phyloP scores from a whole-genome alignment of 37 sponge, comb jelly and placozoan genomes.

The Cliona cf. orientalis region DNA sequence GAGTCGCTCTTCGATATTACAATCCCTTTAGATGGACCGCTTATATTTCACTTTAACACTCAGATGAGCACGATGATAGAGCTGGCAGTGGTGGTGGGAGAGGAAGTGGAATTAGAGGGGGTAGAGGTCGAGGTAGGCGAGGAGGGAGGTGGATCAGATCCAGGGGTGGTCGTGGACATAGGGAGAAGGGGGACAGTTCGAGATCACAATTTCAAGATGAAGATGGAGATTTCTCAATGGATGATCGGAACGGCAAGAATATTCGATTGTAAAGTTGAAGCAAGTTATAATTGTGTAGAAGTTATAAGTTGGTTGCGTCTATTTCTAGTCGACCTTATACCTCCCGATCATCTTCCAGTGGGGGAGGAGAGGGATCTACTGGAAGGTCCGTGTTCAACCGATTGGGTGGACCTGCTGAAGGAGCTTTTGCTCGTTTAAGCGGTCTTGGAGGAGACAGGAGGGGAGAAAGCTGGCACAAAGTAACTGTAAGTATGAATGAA shows the following conservation, averaged over 20 bases:
- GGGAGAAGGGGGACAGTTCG: not conserved
- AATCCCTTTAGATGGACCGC: too few species aligned
- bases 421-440: not conserved
- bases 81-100: not conserved
- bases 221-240: constrained; percentile 19
- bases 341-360: constrained; percentile 4
- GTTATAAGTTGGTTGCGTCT: not conserved
- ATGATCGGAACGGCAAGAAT: not conserved
- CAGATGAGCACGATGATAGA: constrained; percentile 6
- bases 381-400: constrained; percentile 37
- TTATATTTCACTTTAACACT: too few species aligned
- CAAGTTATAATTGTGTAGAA: not conserved
- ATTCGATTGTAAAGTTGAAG: not conserved
- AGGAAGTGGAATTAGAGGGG: constrained; percentile 5
- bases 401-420: not conserved
- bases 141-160: too few species aligned
- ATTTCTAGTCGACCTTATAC: too few species aligned
- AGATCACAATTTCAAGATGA: constrained; percentile 14
- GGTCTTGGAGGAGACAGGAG: constrained; percentile 4
- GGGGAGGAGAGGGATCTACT: not conserved
- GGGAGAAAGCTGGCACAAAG: constrained; percentile 51
- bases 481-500: constrained; percentile 34
- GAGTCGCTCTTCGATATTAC: too few species aligned
- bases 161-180: not conserved
- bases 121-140: not conserved